Percentiles rank a stretch among this genome's conserved stretches.
phyloP scores from a whole-genome alignment of 2,113 vertebrate species.

The Pelodiscus sinensis region DNA sequence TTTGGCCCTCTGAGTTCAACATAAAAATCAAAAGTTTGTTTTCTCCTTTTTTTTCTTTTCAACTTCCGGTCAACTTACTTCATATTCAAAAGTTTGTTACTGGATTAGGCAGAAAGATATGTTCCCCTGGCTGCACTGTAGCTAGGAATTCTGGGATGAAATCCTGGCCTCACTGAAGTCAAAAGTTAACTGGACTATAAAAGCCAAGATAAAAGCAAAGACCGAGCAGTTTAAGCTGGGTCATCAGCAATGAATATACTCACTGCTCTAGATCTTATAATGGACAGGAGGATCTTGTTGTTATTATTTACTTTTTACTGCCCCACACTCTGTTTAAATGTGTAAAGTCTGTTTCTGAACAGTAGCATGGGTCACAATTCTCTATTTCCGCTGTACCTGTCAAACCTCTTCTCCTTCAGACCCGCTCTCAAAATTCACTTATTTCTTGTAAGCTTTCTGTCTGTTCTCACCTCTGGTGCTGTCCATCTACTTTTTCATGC shows the following conservation, averaged over 20 bases:
- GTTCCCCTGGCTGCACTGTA: background rate
- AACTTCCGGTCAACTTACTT: background rate
- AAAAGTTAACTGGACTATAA: no score
- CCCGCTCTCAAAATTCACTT: background rate
- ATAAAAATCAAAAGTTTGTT: background rate
- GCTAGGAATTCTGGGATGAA: background rate
- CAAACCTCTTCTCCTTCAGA: background rate
- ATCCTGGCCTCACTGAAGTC: background rate
- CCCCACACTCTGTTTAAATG: background rate
- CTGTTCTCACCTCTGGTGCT: background rate
- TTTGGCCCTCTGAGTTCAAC: background rate
- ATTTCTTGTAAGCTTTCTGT: background rate
- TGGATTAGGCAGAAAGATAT: background rate
- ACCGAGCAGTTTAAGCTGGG: no score
- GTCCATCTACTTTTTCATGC: background rate
- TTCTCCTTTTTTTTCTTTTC: background rate
- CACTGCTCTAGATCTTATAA: no score
- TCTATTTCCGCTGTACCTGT: background rate
- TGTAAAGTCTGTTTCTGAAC: background rate
- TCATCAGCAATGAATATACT: no score
- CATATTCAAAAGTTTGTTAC: background rate
- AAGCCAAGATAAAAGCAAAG: no score
- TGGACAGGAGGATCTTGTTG: no score
- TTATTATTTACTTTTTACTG: no score
- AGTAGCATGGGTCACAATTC: background rate